Evolutionary conservation across 1,140 invertebrate genomes (phyloP).

Genomic region (Sycophaga agraensis): DNA sequence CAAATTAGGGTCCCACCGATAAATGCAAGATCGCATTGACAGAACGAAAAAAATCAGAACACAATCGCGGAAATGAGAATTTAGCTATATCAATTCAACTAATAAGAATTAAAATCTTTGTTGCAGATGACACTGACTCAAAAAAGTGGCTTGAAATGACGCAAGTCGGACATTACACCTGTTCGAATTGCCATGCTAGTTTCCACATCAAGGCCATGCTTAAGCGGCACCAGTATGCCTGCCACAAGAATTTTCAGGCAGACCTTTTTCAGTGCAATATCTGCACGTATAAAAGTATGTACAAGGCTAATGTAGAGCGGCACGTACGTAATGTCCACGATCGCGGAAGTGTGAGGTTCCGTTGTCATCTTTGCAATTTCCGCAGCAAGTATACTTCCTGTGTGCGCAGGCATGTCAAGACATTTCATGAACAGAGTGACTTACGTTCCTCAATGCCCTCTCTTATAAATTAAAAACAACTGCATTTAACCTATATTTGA

Average conservation of each 20-base stretch:
- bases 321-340: slow-evolving; percentile 50
- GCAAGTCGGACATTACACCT: slow-evolving; percentile 36
- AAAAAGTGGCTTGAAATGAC: too few species aligned
- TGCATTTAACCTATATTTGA: too few species aligned
- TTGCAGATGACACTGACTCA: too few species aligned
- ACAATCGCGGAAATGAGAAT: too few species aligned
- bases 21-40: too few species aligned
- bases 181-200: slow-evolving; percentile 49
- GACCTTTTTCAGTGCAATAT: slow-evolving; percentile 43
- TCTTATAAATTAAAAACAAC: too few species aligned
- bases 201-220: slow-evolving; percentile 50
- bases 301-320: slow-evolving; percentile 50
- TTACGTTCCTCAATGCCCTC: too few species aligned
- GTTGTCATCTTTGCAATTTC: slow-evolving; percentile 50
- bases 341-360: slow-evolving; percentile 44
- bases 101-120: too few species aligned
- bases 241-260: slow-evolving; percentile 46
- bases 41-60: too few species aligned
- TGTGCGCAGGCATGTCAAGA: slow-evolving; percentile 47
- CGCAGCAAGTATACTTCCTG: slow-evolving; percentile 52
- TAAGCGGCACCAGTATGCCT: slow-evolving; percentile 52
- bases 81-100: too few species aligned
- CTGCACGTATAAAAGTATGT: slow-evolving; percentile 50
- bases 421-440: slow-evolving; percentile 43
- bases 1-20: too few species aligned